Percentiles rank a stretch among this genome's conserved stretches.
These are phyloP conservation scores for Trachythela sp. DNA, from an alignment of 64 coral and sea anemone species.

Conservation along the genomic window DNA sequence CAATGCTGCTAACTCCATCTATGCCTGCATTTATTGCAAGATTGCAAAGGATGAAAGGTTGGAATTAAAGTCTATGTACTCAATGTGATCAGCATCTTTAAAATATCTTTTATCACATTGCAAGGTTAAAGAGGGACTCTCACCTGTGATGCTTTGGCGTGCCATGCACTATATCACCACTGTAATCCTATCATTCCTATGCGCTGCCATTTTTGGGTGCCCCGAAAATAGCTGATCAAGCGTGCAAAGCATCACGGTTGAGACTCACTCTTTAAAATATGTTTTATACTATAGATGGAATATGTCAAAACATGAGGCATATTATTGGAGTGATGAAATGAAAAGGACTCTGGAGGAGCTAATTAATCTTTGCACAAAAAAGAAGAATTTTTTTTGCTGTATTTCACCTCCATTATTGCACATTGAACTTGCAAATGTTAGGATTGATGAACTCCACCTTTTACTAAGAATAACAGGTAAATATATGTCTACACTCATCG, in stretches of 20 bases:
- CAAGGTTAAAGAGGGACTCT: too few relatives aligned
- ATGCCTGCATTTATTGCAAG: slow-evolving; percentile 26
- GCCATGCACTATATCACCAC: too few relatives aligned
- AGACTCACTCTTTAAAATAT: neutral
- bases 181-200: too few relatives aligned
- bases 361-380: neutral
- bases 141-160: too few relatives aligned
- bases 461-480: slow-evolving; percentile 35
- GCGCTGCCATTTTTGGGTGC: too few relatives aligned
- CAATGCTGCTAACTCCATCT: neutral
- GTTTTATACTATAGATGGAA: slow-evolving; percentile 33
- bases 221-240: too few relatives aligned
- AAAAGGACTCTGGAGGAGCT: slow-evolving; percentile 18
- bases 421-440: slow-evolving; percentile 34
- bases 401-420: slow-evolving; percentile 17
- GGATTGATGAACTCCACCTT: slow-evolving; percentile 44
- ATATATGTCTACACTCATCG: neutral
- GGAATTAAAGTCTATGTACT: neutral
- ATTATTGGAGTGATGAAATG: slow-evolving; percentile 17
- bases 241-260: too few relatives aligned
- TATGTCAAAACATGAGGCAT: slow-evolving; percentile 28
- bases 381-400: slow-evolving; percentile 22
- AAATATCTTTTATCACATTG: neutral
- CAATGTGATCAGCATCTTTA: neutral
- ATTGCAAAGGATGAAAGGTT: neutral